Base-by-base conservation (phyloP, 64 coral and sea anemone species). In the Pocillopora verrucosa region DNA sequence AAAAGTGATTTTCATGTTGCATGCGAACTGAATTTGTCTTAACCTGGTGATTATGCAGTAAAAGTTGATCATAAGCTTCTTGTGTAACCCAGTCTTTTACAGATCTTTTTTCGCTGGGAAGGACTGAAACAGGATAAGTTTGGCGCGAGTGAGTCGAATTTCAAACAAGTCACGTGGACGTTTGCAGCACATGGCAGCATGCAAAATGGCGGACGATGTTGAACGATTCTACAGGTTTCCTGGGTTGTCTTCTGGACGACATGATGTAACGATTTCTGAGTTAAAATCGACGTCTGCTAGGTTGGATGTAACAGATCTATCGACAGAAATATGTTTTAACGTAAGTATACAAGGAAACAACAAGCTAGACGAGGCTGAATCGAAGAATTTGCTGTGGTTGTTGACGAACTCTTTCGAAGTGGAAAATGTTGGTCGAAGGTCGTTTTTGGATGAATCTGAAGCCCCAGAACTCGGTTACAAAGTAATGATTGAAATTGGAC, bases 401-500 rank as follows among this genome's bases (percentile, higher is more conserved):
- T 76, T 98, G 17, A 95, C 74, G 17, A 82, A 77, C 60, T 90
- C 96, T 67, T 98, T 98, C 74, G 93, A 88, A 56, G 75, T 90
- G 79, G 92, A 95, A 73, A 92, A 90, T 37, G 80, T 92, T n/a
- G 70, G 90, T 1, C 61, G 4, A 77, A 86, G 15, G 13, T 92
- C 96, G 20, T 92, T 90, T 59, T 58, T 98, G 77, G 74, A 60
- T 62, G 73, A 89, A 20, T 34, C 58, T 45, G n/a, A 87, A 57
- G 45, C 59, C 9, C 7, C 37, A 76, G 59, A 88, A 35, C 56
- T 70, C 34, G 51, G 87, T 86, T 76, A 38, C 59, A 30, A 73
- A 57, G 72, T 94, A 5, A 11, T 92, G 56, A 89, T 98, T n/a
- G 96, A 98, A 80, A 95, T 98, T 78, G 96, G 96, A 10, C 96